Evolutionary conservation across 2,797 vertebrate species (phyloP).

Genomic region (Gadopsis marmoratus): DNA sequence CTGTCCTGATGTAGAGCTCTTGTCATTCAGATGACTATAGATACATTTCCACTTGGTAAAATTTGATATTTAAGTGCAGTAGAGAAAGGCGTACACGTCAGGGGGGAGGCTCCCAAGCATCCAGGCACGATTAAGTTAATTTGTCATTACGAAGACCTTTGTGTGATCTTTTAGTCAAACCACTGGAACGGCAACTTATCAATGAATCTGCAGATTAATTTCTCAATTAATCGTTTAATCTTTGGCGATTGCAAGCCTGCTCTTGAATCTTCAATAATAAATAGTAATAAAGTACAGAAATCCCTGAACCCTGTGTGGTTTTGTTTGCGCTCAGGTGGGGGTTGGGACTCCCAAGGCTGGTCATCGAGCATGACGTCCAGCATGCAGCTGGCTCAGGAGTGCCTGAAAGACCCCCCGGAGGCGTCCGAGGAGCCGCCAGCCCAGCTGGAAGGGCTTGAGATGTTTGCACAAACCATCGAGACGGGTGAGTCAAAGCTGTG

Average conservation of each 20-base stretch:
- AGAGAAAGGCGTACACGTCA: neutral
- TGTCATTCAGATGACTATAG: neutral
- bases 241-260: neutral
- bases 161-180: neutral
- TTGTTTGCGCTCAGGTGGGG: slow-evolving; percentile 75
- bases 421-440: slow-evolving; percentile 91
- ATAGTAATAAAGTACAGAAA: slow-evolving; percentile 3
- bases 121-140: neutral
- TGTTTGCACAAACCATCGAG: slow-evolving; percentile 97
- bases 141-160: neutral
- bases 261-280: neutral
- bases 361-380: slow-evolving; percentile 95
- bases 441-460: slow-evolving; percentile 93
- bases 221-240: neutral
- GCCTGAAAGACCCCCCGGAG: slow-evolving; percentile 92
- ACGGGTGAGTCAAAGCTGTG: slow-evolving; percentile 84
- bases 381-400: slow-evolving; percentile 95
- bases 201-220: neutral
- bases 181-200: neutral
- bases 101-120: neutral
- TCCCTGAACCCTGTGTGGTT: slow-evolving; percentile 10
- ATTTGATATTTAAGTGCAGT: neutral
- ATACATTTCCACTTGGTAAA: neutral
- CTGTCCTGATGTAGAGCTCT: neutral
- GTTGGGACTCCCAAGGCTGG: slow-evolving; percentile 91